Base-by-base conservation (phyloP, 2,888 invertebrate species). In the Habroteleia sp. region DNA sequence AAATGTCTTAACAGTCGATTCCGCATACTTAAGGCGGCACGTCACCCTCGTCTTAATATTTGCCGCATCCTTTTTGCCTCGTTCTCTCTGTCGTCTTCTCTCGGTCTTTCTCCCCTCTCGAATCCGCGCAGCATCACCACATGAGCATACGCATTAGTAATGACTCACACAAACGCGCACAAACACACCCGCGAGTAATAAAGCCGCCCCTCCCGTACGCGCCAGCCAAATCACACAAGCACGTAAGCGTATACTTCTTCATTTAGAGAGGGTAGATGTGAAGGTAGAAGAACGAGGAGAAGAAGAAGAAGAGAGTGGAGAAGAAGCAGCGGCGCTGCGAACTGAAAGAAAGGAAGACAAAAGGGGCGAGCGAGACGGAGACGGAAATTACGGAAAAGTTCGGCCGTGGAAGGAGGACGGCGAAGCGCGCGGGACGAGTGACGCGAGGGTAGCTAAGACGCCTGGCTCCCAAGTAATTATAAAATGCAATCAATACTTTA, bases 401-500 rank as follows among this genome's bases (percentile, higher is more conserved):
- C 65, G 76, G 71, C 68, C 65, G 62, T 31, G 76, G 77, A 74
- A 79, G 74, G 46, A 77, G 75, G 80, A 80, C 78, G 75, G 58
- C 71, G 73, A 76, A 62, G 75, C 60, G 68, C 42, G 74, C 74
- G 78, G 60, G 80, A 77, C 73, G 78, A 78, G 79, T 77, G 77
- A 80, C 75, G 77, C 81, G 79, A 80, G 84, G 85, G 85, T 84
- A 87, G 88, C 87, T 88, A 88, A 88, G 88, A 88, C 88, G 87
- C 86, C 86, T 83, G 85, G 84, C 85, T 86, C 84, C 86, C 87
- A 87, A 87, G 88, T 88, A 88, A 88, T 88, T 88, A 88, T 88
- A 88, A 88, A 88, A 88, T 87, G 88, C 88, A 88, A 88, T 88
- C 88, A 88, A 88, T 88, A 88, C 88, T 88, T 88, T 88, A 88